Percentiles rank a stretch among this genome's conserved stretches.
These are phyloP conservation scores for Pectinophora gossypiella DNA, from an alignment of 1,140 invertebrate species.

Conservation along the genomic window DNA sequence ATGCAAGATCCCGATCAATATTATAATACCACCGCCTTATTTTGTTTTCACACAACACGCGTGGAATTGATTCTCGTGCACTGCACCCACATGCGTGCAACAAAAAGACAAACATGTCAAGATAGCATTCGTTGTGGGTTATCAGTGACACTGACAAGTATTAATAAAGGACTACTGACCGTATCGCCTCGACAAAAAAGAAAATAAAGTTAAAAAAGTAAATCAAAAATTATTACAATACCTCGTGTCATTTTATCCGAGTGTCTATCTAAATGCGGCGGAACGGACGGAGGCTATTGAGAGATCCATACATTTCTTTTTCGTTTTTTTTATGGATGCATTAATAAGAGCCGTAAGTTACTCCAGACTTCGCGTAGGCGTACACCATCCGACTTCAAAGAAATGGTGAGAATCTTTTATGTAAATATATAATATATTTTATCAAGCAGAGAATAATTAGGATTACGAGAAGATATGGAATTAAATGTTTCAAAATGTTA, in stretches of 20 bases:
- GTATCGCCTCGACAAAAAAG: constrained; percentile 18
- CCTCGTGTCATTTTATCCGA: constrained; percentile 33
- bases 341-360: neutral
- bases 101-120: constrained; percentile 47
- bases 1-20: too few species aligned
- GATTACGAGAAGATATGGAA: too few species aligned
- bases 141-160: constrained; percentile 66
- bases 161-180: constrained; percentile 58
- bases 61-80: constrained; percentile 13
- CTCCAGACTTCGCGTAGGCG: constrained; percentile 15
- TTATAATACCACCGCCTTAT: too few species aligned
- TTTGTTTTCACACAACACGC: too few species aligned
- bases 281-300: constrained; percentile 36
- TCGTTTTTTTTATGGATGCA: constrained; percentile 2
- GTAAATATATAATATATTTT: too few species aligned
- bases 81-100: constrained; percentile 25
- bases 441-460: too few species aligned
- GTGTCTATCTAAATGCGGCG: constrained; percentile 43
- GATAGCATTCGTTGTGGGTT: constrained; percentile 40
- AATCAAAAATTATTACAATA: constrained; percentile 56
- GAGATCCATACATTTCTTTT: constrained; percentile 33
- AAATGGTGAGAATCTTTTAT: neutral
- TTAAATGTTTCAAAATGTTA: too few species aligned
- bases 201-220: too few species aligned
- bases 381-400: constrained; percentile 5